Base-by-base conservation (phyloP, 92 coral and sea anemone genomes). In the Phenganax subtilis region DNA sequence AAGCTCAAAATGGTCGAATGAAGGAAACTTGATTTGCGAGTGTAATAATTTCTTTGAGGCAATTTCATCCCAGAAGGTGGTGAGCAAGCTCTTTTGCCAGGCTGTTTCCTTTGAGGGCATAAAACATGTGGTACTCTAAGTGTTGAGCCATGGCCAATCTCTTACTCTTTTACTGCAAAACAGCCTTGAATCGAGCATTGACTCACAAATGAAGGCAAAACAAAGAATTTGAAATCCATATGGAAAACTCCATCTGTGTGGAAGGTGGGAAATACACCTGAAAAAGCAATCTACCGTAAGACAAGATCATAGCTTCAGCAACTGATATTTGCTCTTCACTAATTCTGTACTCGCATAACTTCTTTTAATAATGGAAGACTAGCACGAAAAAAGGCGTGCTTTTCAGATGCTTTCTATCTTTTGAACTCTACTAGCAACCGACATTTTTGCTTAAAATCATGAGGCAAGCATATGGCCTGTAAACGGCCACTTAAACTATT, bases 361-460 rank as follows among this genome's bases (percentile, higher is more conserved):
- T 65, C 30, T 78, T 86, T 88, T 30, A 86, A 53, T 10, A 88
- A 55, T 17, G 91, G 91, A 6, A 86, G 75, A 56, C 91, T 87
- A 71, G 78, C 85, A 80, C 86, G 87, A 63, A 88, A 88, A 27
- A 31, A 54, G 27, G 29, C 88, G 60, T 84, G 76, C 68, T 89
- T 88, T 74, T 89, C 91, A 63, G 77, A 66, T 66, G 91, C 91
- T 80, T 89, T 89, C 91, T 89, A 89, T 62, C 52, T 79, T 28
- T 60, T 20, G 76, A 89, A 86, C 80, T 89, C 91, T 27, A 86
- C 82, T 11, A 86, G 28, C 10, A 89, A 82, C 55, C 87, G 68
- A 54, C 84, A 83, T 81, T 86, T 89, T 57, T 84, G 76, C 67
- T 83, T 83, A 73, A 89, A 89, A 51, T 89, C 91, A 84, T 86